Evolutionary conservation across 2,888 invertebrate genomes (phyloP).

Genomic region (Hylaea fasciaria): DNA sequence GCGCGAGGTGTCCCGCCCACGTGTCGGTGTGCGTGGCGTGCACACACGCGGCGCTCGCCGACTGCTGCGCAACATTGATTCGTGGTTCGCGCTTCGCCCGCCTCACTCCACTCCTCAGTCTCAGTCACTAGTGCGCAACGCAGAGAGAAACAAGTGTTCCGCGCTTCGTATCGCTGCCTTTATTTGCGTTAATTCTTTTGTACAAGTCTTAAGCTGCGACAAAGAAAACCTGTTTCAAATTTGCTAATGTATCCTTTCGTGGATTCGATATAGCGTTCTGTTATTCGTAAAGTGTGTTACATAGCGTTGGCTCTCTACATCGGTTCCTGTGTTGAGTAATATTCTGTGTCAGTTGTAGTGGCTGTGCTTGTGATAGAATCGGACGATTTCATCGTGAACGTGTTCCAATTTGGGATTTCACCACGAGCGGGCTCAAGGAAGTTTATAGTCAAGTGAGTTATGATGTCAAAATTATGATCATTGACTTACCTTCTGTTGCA

Average conservation of each 20-base stretch:
- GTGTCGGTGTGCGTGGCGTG: conserved; percentile 47
- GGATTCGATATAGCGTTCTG: conserved; percentile 53
- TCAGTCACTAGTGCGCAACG: conserved; percentile 84
- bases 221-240: conserved; percentile 70
- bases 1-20: conserved; percentile 39
- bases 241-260: conserved; percentile 59
- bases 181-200: conserved; percentile 74
- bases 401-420: conserved; percentile 83
- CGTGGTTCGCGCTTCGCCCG: conserved; percentile 68
- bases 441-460: conserved; percentile 82
- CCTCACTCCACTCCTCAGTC: conserved; percentile 64
- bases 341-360: conserved; percentile 82
- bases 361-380: conserved; percentile 81
- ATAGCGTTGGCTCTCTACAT: conserved; percentile 64
- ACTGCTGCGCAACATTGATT: conserved; percentile 80
- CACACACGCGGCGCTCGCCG: conserved; percentile 61
- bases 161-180: conserved; percentile 60
- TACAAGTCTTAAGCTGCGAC: conserved; percentile 59
- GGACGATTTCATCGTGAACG: conserved; percentile 79
- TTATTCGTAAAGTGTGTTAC: conserved; percentile 60
- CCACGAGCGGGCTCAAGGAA: conserved; percentile 84
- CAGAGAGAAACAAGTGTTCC: conserved; percentile 73
- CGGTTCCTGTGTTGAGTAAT: conserved; percentile 80
- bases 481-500: conserved; percentile 9
- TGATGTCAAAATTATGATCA: conserved; percentile 24